Evolutionary conservation across 2,797 vertebrate species (phyloP).

Genomic region (Loriculus beryllinus): DNA sequence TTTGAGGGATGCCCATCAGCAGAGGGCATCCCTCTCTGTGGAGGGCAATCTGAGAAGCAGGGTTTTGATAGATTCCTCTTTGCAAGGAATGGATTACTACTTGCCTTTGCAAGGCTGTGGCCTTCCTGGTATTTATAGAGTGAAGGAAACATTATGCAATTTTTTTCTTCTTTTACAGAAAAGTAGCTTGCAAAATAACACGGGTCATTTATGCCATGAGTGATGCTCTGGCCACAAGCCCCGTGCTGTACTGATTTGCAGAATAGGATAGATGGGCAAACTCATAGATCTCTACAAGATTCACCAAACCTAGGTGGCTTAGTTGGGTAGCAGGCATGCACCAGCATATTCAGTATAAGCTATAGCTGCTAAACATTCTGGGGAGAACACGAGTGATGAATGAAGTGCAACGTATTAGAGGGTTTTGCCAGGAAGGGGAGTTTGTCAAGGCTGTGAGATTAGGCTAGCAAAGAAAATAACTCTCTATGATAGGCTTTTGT

Average conservation of each 20-base stretch:
- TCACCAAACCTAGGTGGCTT: neutral
- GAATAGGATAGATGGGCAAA: neutral
- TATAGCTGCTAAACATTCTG: neutral
- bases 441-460: neutral
- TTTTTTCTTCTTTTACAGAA: neutral
- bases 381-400: neutral
- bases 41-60: neutral
- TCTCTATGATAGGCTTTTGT: neutral
- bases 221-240: neutral
- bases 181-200: neutral
- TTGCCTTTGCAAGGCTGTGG: neutral
- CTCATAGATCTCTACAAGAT: neutral
- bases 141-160: neutral
- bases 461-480: neutral
- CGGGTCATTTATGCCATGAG: neutral
- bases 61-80: neutral
- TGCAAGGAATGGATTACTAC: neutral
- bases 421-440: neutral
- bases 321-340: neutral
- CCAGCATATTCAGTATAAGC: neutral
- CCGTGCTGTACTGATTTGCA: neutral
- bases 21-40: neutral
- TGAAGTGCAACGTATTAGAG: neutral
- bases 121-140: neutral
- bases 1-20: neutral